These are phyloP conservation scores for Cacatua alba DNA, from an alignment of 2,113 vertebrate species.

Conservation along the genomic window DNA sequence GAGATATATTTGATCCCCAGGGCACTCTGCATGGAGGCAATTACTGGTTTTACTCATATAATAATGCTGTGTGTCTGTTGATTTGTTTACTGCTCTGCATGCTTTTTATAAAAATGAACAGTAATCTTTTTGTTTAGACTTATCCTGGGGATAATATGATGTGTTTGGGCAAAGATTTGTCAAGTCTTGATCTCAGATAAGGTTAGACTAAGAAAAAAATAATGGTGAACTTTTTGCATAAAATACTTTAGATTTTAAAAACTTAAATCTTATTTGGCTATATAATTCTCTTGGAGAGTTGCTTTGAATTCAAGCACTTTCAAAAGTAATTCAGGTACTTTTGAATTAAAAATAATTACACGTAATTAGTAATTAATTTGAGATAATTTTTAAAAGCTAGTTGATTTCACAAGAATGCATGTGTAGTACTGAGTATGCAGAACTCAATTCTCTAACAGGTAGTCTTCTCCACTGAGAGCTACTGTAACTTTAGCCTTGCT, in stretches of 20 bases:
- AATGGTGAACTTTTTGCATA: not conserved
- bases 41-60: not conserved
- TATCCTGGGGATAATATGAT: not conserved
- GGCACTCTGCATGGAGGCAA: constrained; percentile 94
- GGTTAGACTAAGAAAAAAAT: not conserved
- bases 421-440: not conserved
- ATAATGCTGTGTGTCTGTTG: not conserved
- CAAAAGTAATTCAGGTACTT: not conserved
- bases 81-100: not conserved
- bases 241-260: not conserved
- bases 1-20: constrained; percentile 93
- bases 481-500: not conserved
- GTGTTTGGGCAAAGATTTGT: not conserved
- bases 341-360: not conserved
- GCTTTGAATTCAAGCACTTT: not conserved
- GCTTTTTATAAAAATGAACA: not conserved
- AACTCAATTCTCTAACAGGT: not conserved
- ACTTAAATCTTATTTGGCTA: not conserved
- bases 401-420: not conserved
- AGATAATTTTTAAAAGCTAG: not conserved
- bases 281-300: not conserved
- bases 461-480: not conserved
- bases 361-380: not conserved
- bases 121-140: not conserved
- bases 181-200: not conserved